phyloP scores from a whole-genome alignment of 2,797 vertebrate species.

The Esox lucius region DNA sequence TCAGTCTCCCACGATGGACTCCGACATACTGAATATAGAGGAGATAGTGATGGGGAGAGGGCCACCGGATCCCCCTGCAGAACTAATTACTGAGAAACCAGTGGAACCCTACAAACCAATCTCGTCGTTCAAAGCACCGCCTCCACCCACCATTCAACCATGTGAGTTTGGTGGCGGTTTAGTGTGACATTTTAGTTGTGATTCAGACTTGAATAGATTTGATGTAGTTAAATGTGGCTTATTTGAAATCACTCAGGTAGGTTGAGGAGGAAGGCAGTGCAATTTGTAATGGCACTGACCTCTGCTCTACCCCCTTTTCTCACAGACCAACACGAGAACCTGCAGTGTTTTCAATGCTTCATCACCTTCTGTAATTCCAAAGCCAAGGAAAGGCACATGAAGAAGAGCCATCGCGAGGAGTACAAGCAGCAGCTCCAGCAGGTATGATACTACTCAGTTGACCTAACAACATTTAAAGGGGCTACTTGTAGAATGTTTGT shows the following conservation, averaged over 20 bases:
- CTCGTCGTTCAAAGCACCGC: constrained; percentile 61
- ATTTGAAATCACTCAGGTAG: neutral
- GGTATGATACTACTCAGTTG: constrained; percentile 41
- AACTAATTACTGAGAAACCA: constrained; percentile 59
- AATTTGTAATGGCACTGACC: fast-evolving
- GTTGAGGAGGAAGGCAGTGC: neutral
- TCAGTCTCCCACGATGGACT: constrained; percentile 68
- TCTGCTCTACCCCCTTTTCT: neutral
- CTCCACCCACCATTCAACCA: constrained; percentile 61
- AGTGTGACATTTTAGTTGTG: neutral
- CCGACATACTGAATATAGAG: constrained; percentile 77
- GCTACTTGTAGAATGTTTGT: no score
- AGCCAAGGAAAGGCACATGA: constrained; percentile 87
- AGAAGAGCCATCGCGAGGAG: constrained; percentile 82
- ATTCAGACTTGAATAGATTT: neutral
- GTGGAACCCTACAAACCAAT: constrained; percentile 61
- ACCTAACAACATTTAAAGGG: neutral
- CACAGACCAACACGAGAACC: constrained; percentile 81
- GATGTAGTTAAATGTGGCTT: neutral
- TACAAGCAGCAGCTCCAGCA: constrained; percentile 84
- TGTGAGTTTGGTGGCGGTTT: constrained; percentile 60
- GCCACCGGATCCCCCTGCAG: constrained; percentile 62
- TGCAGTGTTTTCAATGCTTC: constrained; percentile 86
- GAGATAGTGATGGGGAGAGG: constrained; percentile 77
- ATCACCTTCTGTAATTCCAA: constrained; percentile 85